Conservation (phyloP, 2,113 vertebrate species). For the Scytalopus superciliaris region DNA sequence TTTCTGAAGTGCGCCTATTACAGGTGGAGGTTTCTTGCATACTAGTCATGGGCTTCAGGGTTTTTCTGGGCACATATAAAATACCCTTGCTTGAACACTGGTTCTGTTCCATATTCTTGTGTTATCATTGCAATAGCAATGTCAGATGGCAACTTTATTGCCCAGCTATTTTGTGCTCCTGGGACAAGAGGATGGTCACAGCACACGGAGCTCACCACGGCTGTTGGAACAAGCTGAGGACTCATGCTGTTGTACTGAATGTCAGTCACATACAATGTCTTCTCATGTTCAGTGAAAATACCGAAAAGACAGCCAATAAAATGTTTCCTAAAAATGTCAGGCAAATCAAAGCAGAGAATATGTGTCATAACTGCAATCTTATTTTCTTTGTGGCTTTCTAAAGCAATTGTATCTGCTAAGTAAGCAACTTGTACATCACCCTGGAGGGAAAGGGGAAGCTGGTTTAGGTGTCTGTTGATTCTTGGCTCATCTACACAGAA, state of each 20-base stretch:
- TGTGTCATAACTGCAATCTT: neutral
- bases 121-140: neutral
- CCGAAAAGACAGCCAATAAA: constrained; percentile 9
- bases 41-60: neutral
- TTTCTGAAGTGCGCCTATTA: neutral
- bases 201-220: neutral
- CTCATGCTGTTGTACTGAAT: constrained; percentile 1
- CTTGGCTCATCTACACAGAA: constrained; percentile 1
- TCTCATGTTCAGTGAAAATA: neutral
- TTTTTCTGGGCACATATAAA: neutral
- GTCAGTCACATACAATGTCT: neutral
- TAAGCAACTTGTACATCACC: neutral
- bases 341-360: neutral
- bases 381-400: neutral
- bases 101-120: neutral
- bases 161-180: neutral
- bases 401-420: neutral
- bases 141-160: neutral
- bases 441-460: neutral
- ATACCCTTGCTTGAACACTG: neutral
- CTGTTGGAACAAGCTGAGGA: neutral
- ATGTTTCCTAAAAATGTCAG: constrained; percentile 13
- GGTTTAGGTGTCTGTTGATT: neutral
- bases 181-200: neutral
- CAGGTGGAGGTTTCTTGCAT: neutral